Percentiles rank a stretch among this genome's conserved stretches.
These are phyloP conservation scores for Patella depressa DNA, from an alignment of 2,888 invertebrate species.

Conservation along the genomic window DNA sequence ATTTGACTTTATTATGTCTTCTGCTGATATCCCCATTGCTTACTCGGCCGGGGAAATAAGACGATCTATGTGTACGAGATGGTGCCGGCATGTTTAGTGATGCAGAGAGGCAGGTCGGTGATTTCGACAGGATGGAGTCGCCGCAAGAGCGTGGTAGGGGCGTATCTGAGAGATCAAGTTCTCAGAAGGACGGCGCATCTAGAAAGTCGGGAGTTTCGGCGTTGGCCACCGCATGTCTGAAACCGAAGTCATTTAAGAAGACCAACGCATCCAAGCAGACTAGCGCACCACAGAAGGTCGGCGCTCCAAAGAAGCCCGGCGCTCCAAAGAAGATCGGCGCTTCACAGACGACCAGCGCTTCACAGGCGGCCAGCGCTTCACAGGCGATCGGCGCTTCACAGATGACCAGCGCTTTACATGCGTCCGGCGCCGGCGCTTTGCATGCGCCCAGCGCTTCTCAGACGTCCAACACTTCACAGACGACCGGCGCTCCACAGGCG, in stretches of 20 bases:
- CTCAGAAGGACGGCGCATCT: background rate
- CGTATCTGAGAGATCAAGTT: background rate
- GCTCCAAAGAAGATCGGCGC: background rate
- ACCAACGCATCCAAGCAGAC: background rate
- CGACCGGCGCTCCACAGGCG: background rate
- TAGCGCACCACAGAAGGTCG: background rate
- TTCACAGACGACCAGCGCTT: background rate
- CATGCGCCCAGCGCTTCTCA: too few species aligned
- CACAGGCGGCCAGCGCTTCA: background rate
- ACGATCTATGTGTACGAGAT: background rate
- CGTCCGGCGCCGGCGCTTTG: too few species aligned
- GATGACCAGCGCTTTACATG: too few species aligned
- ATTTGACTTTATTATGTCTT: conserved; percentile 1
- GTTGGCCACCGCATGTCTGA: background rate
- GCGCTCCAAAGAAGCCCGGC: background rate
- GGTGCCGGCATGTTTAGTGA: too few species aligned
- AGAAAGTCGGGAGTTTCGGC: background rate
- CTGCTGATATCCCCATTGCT: background rate
- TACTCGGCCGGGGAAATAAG: background rate
- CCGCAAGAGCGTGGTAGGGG: background rate
- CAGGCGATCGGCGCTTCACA: background rate
- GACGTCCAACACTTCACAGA: too few species aligned
- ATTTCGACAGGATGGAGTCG: too few species aligned
- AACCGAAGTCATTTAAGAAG: background rate
- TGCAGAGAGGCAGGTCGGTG: too few species aligned